Evolutionary conservation across 1,140 invertebrate species (phyloP).

Genomic region (Neotoxoptera formosana): DNA sequence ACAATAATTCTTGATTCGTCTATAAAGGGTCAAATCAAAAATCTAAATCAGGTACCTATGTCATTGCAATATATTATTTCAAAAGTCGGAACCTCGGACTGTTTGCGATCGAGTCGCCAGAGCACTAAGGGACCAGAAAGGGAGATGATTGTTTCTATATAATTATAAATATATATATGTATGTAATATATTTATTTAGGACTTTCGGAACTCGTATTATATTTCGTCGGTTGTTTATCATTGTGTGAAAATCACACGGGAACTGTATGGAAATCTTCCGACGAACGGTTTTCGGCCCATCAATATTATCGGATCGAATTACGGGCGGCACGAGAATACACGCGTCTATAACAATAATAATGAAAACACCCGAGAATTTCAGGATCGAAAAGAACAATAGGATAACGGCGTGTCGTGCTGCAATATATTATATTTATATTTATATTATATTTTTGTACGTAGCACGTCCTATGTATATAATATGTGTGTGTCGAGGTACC

Average conservation of each 20-base stretch:
- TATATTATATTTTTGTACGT: background rate
- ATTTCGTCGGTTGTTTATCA: background rate
- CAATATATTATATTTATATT: no score
- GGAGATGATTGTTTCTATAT: no score
- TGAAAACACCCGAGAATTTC: background rate
- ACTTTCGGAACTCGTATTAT: background rate
- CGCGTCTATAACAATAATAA: background rate
- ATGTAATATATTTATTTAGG: no score
- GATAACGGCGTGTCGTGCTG: background rate
- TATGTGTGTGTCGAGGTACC: background rate
- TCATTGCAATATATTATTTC: no score
- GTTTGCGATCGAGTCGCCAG: no score
- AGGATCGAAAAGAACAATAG: background rate
- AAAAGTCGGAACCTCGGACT: no score
- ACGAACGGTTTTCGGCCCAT: background rate
- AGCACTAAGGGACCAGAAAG: no score
- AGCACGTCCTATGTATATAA: background rate
- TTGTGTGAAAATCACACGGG: background rate
- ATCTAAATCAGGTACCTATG: no score
- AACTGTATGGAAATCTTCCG: background rate
- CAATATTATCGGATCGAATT: background rate
- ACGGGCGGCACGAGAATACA: background rate
- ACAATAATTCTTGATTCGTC: no score
- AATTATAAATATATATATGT: background rate
- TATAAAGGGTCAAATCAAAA: no score